These are phyloP conservation scores for Mallotus villosus DNA, from an alignment of 2,797 vertebrate species.

Conservation along the genomic window DNA sequence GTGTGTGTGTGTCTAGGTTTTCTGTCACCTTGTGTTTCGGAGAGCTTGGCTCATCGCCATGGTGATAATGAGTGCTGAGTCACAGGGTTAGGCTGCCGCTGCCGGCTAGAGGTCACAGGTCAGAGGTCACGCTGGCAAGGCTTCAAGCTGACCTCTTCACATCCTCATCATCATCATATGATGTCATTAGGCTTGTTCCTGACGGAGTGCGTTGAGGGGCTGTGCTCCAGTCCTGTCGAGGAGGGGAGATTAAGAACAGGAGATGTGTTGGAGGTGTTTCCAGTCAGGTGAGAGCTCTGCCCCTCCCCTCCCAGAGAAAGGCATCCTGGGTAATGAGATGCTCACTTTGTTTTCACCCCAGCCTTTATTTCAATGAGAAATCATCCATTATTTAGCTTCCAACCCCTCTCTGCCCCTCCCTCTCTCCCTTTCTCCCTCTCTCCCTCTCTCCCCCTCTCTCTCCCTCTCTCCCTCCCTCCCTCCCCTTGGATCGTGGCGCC, in stretches of 20 bases:
- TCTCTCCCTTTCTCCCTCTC: neutral
- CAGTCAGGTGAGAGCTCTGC: too few species aligned
- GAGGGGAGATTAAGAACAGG: too few species aligned
- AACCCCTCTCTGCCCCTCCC: slow-evolving; percentile 53
- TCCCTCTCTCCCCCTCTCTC: neutral
- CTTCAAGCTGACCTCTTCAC: too few species aligned
- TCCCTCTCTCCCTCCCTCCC: neutral
- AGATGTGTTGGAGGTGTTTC: too few species aligned
- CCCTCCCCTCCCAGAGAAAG: slow-evolving; percentile 10
- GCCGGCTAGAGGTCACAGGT: too few species aligned
- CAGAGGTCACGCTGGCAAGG: too few species aligned
- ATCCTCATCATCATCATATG: too few species aligned
- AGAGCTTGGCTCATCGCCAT: slow-evolving; percentile 55
- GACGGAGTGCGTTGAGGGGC: too few species aligned
- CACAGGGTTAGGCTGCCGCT: too few species aligned
- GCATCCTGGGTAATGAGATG: slow-evolving; percentile 63
- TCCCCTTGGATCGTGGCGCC: slow-evolving; percentile 63
- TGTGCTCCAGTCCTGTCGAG: too few species aligned
- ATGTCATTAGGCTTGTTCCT: too few species aligned
- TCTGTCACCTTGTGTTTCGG: slow-evolving; percentile 58
- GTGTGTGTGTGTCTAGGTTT: neutral
- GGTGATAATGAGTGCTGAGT: slow-evolving; percentile 53
- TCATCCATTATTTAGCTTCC: slow-evolving; percentile 78
- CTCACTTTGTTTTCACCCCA: slow-evolving; percentile 54
- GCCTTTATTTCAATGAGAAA: slow-evolving; percentile 75